Percentiles rank a stretch among this genome's conserved stretches.
These are phyloP conservation scores for Dendrocincla tyrannina DNA, from an alignment of 2,797 vertebrate species.

Conservation along the genomic window DNA sequence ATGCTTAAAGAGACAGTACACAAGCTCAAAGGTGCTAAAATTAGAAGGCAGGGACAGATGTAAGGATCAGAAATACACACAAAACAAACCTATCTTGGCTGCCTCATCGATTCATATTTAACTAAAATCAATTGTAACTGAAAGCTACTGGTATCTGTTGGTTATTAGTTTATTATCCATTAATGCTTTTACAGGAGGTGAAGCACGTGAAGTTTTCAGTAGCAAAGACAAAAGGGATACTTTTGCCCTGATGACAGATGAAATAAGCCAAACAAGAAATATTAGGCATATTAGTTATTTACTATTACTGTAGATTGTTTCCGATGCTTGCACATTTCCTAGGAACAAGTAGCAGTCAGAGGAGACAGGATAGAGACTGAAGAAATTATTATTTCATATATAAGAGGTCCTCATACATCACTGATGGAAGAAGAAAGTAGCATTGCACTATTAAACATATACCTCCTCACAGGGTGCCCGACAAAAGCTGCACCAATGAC, in stretches of 20 bases:
- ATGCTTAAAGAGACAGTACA: not conserved
- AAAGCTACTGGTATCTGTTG: not conserved
- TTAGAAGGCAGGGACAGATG: not conserved
- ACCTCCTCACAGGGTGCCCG: not conserved
- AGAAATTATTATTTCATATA: not conserved
- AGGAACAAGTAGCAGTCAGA: not conserved
- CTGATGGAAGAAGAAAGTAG: not conserved
- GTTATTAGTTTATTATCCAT: not conserved
- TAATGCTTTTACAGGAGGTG: not conserved
- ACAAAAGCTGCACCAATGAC: not conserved
- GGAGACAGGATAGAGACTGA: not conserved
- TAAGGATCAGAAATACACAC: not conserved
- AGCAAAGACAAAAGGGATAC: not conserved
- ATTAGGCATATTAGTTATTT: not conserved
- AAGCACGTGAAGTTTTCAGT: not conserved
- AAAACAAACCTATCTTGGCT: not conserved
- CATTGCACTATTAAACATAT: not conserved
- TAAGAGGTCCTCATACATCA: not conserved
- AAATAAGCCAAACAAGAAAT: not conserved
- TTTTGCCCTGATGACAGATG: not conserved
- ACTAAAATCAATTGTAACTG: not conserved
- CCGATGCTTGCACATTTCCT: not conserved
- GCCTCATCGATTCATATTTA: not conserved
- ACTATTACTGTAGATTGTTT: not conserved
- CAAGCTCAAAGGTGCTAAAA: not conserved